Conservation (phyloP, 2,113 vertebrate genomes). For the Tautogolabrus adspersus region DNA sequence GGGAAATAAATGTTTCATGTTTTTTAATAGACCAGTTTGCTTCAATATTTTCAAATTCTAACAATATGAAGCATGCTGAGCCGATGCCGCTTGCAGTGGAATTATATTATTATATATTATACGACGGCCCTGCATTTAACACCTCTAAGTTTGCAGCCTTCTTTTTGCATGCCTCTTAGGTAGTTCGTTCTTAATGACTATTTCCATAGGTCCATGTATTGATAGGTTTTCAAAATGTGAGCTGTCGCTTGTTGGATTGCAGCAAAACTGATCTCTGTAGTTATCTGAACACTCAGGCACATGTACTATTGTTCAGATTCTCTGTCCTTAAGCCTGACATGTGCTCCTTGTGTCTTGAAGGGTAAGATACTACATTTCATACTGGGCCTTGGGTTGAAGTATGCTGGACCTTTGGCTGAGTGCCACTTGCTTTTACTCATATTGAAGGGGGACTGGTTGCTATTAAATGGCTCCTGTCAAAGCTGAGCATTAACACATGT, state of each 20-base stretch:
- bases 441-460: constrained; percentile 25
- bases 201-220: no score
- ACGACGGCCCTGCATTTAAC: constrained; percentile 34
- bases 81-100: not conserved
- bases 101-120: not conserved
- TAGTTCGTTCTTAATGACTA: no score
- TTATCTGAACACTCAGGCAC: no score
- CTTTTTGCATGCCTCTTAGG: no score
- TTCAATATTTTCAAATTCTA: constrained; percentile 24
- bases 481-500: constrained; percentile 50
- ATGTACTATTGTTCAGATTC: no score
- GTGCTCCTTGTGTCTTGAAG: constrained; percentile 43
- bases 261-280: no score
- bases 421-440: constrained; percentile 30
- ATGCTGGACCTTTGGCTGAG: constrained; percentile 26
- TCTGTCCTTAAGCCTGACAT: not conserved
- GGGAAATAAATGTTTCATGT: not conserved
- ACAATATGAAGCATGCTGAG: constrained; percentile 21
- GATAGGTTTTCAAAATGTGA: no score
- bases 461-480: constrained; percentile 54
- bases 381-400: not conserved
- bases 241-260: no score
- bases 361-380: constrained; percentile 34
- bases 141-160: not conserved
- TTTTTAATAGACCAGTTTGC: constrained; percentile 15